Base-by-base conservation (phyloP, 2,888 invertebrate species). In the Pyrrhia umbra region DNA sequence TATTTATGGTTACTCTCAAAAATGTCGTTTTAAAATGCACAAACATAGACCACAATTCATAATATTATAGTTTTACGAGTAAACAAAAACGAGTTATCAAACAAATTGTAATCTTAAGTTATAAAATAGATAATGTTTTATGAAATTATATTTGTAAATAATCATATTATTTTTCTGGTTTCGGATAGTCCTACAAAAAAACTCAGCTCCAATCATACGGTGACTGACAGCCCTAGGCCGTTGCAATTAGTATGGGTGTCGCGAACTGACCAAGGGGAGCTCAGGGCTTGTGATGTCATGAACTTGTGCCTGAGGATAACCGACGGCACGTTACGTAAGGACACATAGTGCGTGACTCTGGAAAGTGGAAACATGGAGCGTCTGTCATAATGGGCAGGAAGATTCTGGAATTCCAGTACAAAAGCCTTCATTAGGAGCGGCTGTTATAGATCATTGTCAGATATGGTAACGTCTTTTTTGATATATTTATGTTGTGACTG, bases 221-320 rank as follows among this genome's bases (percentile, higher is more conserved):
- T 15, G 2, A 2, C 5, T 39, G 50, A 2, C 59, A 71, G 20
- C 74, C 71, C 69, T 70, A 69, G 9, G 4, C 4, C 39, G 1
- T 4, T 23, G 10, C 21, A 57, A 71, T 80, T 74, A 61, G 66
- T 80, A 80, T 76, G 80, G 64, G 20, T 2, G 65, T 54, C 54
- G 57, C 64, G 68, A 42, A 6, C 15, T 45, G 58, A 49, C 34
- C 69, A 59, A 72, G 63, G 67, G 52, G 68, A 68, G 23, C 70
- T 52, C 67, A 73, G 76, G 71, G 57, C 68, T 54, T 54, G 43
- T 66, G 76, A 67, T 62, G 67, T 73, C 80, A 66, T 78, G 77
- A 81, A 75, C 78, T 75, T 80, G 67, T 52, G 47, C 21, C 47
- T 60, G 51, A 69, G 68, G 71, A 71, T 63, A 54, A 49, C 59